Base-by-base conservation (phyloP, 2,113 vertebrate genomes). In the Thunnus thynnus region DNA sequence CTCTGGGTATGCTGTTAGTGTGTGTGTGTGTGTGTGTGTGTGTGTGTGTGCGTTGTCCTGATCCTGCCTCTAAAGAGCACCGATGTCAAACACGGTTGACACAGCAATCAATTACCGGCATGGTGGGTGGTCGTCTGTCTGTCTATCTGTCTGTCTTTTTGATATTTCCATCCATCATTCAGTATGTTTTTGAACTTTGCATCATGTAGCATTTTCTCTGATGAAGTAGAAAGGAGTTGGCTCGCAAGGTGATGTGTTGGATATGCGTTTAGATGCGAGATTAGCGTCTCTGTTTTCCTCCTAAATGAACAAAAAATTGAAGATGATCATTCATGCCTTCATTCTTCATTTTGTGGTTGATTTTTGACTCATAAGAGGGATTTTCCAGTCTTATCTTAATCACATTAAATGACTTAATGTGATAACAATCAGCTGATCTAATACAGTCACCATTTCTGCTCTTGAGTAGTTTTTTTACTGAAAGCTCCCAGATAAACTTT, bases 31-130 rank as follows among this genome's bases (percentile, higher is more conserved):
- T 72, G 69, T 58, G 16, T 58, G 27, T 27, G 54, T 36, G 18
- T 63, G 65, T 54, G 18, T 14, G 10, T 25, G 2, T 48, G 18
- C 13, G 36, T 32, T 20, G 52, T 74, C 85, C 69, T 83, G 75
- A 81, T 89, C 72, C 77, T 30, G 25, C 82, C 75, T 80, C 57
- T 68, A 20, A 85, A 85, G 82, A 79, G 79, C 67, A 70, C 63
- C 4, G 64, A 77, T 88, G 89, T 88, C 91, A 75, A 77, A 81
- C 80, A 30, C 74, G 69, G 66, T 87, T 52, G 63, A 83, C 83
- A 76, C 76, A 25, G 70, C 79, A 69, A 82, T 88, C 82, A 88
- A 72, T 86, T 86, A 80, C 81, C 18, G 73, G 5, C 58, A 14
- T 51, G 58, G 72, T 72, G 76, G 88, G 88, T 68, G 87, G 36